A percentile compares a stretch with the other conserved stretches of the same genome.
phyloP scores from a whole-genome alignment of 2,113 vertebrate species.

The Rostratula benghalensis region DNA sequence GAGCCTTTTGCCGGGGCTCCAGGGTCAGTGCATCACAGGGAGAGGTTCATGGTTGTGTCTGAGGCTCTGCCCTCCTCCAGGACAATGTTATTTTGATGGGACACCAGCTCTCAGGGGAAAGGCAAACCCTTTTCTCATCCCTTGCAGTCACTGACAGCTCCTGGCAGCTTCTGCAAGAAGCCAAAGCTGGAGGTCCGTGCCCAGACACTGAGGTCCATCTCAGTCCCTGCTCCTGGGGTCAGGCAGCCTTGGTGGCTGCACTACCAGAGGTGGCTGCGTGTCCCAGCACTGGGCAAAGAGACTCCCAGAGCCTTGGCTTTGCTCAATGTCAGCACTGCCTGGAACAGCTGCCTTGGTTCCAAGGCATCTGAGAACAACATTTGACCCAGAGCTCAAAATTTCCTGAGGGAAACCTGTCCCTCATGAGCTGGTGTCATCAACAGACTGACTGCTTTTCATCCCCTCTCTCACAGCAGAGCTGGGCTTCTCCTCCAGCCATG shows the following conservation, averaged over 20 bases:
- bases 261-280: no score
- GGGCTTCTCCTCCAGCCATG: accelerated
- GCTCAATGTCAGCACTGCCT: accelerated
- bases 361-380: background rate
- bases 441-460: background rate
- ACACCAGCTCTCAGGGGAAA: background rate
- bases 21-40: accelerated
- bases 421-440: accelerated
- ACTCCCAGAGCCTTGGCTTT: background rate
- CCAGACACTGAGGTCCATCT: accelerated
- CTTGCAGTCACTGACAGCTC: background rate
- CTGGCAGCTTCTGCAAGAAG: background rate
- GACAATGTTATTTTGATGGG: background rate
- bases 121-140: background rate
- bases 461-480: background rate
- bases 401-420: background rate
- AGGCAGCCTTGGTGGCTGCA: background rate
- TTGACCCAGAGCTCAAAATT: background rate
- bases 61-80: background rate
- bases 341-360: background rate
- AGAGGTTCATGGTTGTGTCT: accelerated
- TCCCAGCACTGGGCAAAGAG: accelerated
- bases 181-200: background rate
- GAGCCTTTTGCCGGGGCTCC: background rate
- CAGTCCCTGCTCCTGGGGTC: background rate